phyloP scores from a whole-genome alignment of 2,113 vertebrate genomes.

The Petaurus breviceps region DNA sequence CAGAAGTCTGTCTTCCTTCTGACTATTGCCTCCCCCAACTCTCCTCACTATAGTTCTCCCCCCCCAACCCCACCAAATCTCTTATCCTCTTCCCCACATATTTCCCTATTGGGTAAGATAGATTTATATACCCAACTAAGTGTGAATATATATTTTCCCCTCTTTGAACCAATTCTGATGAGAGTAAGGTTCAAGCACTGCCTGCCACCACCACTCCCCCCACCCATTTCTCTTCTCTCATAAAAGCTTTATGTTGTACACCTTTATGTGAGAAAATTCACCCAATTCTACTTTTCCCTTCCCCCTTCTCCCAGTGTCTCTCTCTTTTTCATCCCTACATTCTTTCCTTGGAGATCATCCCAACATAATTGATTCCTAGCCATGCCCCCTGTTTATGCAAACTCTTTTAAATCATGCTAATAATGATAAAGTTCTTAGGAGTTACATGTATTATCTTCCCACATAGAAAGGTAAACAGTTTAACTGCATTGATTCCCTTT shows the following conservation, averaged over 20 bases:
- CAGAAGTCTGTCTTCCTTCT: not conserved
- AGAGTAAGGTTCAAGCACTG: not conserved
- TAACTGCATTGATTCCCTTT: not conserved
- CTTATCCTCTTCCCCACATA: not conserved
- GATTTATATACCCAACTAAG: not conserved
- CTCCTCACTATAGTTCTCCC: not conserved
- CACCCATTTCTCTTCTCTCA: not conserved
- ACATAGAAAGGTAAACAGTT: not conserved
- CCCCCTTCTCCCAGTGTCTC: not conserved
- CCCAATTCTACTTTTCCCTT: not conserved
- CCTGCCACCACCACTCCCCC: not conserved
- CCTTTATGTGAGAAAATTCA: not conserved
- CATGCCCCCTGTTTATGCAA: not conserved
- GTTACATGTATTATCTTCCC: not conserved
- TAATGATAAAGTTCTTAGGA: not conserved
- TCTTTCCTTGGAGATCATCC: not conserved
- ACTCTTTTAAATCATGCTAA: not conserved
- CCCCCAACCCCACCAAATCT: not conserved
- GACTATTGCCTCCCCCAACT: not conserved
- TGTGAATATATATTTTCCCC: not conserved
- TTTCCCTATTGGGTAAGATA: not conserved
- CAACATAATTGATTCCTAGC: not conserved
- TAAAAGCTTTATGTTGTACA: not conserved
- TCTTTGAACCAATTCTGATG: not conserved
- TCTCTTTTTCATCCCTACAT: not conserved